Percentiles rank a stretch among this genome's conserved stretches.
Evolutionary conservation across 2,797 vertebrate genomes (phyloP).

Genomic region (Xiphorhynchus erythropygius): DNA sequence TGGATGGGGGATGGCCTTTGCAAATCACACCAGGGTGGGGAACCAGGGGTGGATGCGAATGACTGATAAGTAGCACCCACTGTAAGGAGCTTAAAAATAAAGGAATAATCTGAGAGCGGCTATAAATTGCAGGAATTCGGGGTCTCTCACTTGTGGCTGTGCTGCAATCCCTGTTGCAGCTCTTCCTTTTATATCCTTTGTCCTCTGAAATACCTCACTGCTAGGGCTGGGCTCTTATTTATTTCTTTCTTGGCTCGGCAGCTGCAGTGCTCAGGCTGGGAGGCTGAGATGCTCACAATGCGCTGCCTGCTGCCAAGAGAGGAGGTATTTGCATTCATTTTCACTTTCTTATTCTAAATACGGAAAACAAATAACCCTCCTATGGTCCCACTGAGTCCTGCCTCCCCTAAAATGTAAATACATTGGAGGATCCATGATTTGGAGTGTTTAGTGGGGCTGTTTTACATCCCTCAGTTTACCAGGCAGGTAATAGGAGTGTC

Average conservation of each 20-base stretch:
- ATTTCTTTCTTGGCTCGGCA: slow-evolving; percentile 40
- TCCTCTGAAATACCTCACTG: slow-evolving; percentile 32
- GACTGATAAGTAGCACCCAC: background rate
- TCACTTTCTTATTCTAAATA: slow-evolving; percentile 42
- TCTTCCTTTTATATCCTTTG: slow-evolving; percentile 41
- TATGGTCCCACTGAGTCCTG: background rate
- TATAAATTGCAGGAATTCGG: background rate
- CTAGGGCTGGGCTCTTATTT: slow-evolving; percentile 36
- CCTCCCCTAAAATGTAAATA: background rate
- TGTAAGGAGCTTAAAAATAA: background rate
- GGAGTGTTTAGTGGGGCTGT: background rate
- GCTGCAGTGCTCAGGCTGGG: slow-evolving; percentile 36
- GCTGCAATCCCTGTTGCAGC: background rate
- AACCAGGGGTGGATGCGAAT: background rate
- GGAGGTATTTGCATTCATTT: slow-evolving; percentile 59
- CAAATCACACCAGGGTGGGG: background rate
- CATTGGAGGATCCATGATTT: accelerated
- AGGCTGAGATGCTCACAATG: slow-evolving; percentile 58
- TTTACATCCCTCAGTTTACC: background rate
- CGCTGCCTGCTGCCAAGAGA: slow-evolving; percentile 55
- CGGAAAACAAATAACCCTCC: background rate
- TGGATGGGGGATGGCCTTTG: background rate
- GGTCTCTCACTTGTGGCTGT: slow-evolving; percentile 14
- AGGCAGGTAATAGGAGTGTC: background rate
- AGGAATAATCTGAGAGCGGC: background rate